phyloP scores from a whole-genome alignment of 2,888 invertebrate species.

The Limnephilus auricula region DNA sequence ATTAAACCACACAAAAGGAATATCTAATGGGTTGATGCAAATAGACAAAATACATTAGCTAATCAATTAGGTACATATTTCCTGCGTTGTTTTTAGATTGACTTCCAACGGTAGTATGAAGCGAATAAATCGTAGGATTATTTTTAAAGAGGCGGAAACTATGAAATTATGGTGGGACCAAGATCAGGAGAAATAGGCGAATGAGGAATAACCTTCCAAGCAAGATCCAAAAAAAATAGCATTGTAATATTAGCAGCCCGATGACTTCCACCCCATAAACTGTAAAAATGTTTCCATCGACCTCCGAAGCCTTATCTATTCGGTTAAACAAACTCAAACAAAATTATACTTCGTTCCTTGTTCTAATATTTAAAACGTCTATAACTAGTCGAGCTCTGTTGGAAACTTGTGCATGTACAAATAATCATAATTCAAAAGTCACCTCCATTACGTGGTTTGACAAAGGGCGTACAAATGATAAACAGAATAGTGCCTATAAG shows the following conservation, averaged over 20 bases:
- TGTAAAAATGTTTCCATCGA: no score
- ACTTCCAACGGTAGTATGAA: not conserved
- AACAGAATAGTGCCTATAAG: not conserved
- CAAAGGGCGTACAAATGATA: not conserved
- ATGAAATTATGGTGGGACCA: not conserved
- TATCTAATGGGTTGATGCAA: not conserved
- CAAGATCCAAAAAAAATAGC: not conserved
- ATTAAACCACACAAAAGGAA: not conserved
- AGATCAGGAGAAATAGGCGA: not conserved
- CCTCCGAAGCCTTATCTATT: no score
- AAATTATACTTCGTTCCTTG: no score
- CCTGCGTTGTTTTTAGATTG: not conserved
- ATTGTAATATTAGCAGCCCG: not conserved
- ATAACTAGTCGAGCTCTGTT: no score
- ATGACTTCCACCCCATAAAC: not conserved
- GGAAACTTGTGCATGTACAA: not conserved
- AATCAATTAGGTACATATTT: not conserved
- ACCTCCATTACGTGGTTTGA: not conserved
- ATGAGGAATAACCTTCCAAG: not conserved
- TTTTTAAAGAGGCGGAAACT: not conserved
- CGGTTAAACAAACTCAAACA: no score
- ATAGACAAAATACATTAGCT: not conserved
- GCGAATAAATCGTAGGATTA: not conserved
- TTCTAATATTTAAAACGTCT: no score
- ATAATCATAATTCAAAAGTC: not conserved